Evolutionary conservation across 2,797 vertebrate genomes (phyloP).

Genomic region (Neosalanx taihuensis): DNA sequence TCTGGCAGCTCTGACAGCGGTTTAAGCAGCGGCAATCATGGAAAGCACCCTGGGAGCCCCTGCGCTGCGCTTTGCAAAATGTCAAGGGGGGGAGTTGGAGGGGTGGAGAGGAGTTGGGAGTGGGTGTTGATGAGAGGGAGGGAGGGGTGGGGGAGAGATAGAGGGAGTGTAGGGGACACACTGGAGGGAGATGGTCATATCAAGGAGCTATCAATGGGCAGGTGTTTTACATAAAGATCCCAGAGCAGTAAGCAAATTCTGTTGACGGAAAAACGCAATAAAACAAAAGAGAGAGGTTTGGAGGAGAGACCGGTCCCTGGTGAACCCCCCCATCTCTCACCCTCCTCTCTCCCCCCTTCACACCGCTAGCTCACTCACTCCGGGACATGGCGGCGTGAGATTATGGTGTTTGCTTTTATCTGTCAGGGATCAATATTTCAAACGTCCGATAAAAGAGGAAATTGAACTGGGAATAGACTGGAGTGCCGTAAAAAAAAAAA

Average conservation of each 20-base stretch:
- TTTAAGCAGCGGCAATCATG: constrained; percentile 96
- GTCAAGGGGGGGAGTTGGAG: constrained; percentile 68
- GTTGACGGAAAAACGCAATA: constrained; percentile 96
- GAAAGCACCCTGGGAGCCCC: constrained; percentile 85
- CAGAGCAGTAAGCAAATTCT: constrained; percentile 96
- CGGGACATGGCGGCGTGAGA: constrained; percentile 86
- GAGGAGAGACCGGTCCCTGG: constrained; percentile 83
- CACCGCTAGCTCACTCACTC: constrained; percentile 73
- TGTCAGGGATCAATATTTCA: constrained; percentile 99
- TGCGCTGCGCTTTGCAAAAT: constrained; percentile 91
- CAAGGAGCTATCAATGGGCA: constrained; percentile 77
- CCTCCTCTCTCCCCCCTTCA: constrained; percentile 35
- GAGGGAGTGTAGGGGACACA: constrained; percentile 43
- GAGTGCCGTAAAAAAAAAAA: constrained; percentile 87
- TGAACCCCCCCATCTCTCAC: constrained; percentile 73
- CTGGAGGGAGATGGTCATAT: constrained; percentile 83
- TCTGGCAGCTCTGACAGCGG: constrained; percentile 92
- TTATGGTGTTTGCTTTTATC: constrained; percentile 99
- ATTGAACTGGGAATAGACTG: constrained; percentile 99
- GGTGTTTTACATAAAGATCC: constrained; percentile 93
- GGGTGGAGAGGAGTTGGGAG: constrained; percentile 42
- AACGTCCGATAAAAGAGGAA: constrained; percentile 99
- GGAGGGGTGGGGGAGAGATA: constrained; percentile 22
- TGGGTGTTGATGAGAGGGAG: constrained; percentile 37
- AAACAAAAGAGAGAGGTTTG: constrained; percentile 90